Conservation (phyloP, 2,113 vertebrate genomes). For the Otus sunia region DNA sequence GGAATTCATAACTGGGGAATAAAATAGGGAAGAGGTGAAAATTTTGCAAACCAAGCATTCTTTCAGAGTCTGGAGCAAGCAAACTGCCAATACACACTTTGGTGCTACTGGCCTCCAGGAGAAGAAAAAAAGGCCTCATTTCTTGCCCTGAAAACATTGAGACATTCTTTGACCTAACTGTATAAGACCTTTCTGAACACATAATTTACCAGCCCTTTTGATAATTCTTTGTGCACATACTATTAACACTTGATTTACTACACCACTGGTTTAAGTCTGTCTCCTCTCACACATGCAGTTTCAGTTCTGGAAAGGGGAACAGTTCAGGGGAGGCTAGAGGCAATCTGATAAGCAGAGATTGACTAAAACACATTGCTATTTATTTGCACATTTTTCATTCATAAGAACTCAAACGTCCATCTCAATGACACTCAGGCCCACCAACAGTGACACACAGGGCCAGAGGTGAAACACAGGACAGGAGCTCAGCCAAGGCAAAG, state of each 20-base stretch:
- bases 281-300: neutral
- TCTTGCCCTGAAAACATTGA: neutral
- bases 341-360: neutral
- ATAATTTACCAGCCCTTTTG: neutral
- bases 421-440: neutral
- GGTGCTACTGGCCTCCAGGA: neutral
- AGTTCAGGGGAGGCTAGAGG: neutral
- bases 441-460: neutral
- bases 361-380: neutral
- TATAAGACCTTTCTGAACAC: neutral
- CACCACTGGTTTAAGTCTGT: neutral
- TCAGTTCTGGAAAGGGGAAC: neutral
- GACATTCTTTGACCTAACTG: neutral
- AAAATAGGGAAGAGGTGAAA: neutral
- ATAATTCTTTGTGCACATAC: neutral
- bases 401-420: neutral
- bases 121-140: neutral
- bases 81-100: neutral
- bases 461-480: neutral
- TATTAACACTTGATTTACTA: neutral
- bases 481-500: neutral
- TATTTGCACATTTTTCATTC: neutral
- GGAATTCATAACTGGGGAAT: slow-evolving; percentile 89
- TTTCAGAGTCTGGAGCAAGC: neutral
- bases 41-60: neutral